These are phyloP conservation scores for Dendrolimus kikuchii DNA, from an alignment of 1,140 invertebrate species.

Conservation along the genomic window DNA sequence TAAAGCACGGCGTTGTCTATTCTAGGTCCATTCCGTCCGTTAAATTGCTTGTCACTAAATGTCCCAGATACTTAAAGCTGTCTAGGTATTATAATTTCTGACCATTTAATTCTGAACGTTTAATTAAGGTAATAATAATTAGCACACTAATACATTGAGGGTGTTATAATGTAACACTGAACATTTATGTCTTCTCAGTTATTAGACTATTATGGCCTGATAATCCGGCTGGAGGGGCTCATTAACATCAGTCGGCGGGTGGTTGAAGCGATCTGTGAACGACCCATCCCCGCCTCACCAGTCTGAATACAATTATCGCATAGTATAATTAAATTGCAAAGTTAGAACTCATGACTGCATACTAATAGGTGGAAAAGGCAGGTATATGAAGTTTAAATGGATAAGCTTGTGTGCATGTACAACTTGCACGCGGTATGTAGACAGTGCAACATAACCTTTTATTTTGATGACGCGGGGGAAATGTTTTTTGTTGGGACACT, in stretches of 20 bases:
- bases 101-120: neutral
- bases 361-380: slow-evolving; percentile 24
- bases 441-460: no score
- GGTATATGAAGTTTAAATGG: slow-evolving; percentile 26
- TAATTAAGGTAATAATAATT: neutral
- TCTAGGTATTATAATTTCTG: no score
- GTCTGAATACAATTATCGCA: slow-evolving; percentile 27
- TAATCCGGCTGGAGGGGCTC: slow-evolving; percentile 10
- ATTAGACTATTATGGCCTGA: neutral
- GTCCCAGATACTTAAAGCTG: no score
- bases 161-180: no score
- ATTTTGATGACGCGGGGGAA: no score
- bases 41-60: no score
- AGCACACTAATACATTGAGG: no score
- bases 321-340: slow-evolving; percentile 32
- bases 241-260: slow-evolving; percentile 3
- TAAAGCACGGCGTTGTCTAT: no score
- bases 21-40: no score
- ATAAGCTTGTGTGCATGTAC: slow-evolving; percentile 20
- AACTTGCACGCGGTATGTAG: no score
- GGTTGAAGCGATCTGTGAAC: slow-evolving; percentile 15
- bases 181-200: no score
- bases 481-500: no score
- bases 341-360: slow-evolving; percentile 26
- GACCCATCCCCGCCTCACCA: slow-evolving; percentile 12